These are phyloP conservation scores for Anthoscopus minutus DNA, from an alignment of 2,113 vertebrate genomes.

Conservation along the genomic window DNA sequence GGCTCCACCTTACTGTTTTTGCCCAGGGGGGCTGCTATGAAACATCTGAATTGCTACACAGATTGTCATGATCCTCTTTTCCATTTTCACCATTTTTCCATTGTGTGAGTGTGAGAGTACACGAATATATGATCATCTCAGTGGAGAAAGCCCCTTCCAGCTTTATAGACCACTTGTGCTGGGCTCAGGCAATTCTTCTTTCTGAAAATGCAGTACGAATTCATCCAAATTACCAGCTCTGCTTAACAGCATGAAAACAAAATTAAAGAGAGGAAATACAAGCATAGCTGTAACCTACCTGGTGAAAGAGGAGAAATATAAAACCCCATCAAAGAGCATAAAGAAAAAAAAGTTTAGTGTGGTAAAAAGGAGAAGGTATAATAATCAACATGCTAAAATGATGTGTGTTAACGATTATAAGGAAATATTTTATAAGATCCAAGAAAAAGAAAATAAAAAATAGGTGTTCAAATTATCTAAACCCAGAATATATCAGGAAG, in stretches of 20 bases:
- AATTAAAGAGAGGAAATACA: background rate
- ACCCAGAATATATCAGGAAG: background rate
- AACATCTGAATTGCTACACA: background rate
- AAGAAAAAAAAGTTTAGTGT: background rate
- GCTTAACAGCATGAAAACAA: background rate
- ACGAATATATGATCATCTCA: accelerated
- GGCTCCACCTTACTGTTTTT: background rate
- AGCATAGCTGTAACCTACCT: background rate
- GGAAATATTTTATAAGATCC: background rate
- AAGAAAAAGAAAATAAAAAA: background rate
- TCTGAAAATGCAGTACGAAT: background rate
- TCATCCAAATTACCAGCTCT: background rate
- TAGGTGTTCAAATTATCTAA: background rate
- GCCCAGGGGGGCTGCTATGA: background rate
- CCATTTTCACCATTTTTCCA: background rate
- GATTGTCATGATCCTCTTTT: background rate
- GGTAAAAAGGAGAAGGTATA: background rate
- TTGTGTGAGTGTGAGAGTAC: background rate
- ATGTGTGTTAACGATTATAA: background rate
- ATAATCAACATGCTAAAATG: background rate
- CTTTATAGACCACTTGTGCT: background rate
- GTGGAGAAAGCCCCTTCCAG: background rate
- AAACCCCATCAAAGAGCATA: background rate
- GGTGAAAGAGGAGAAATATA: background rate
- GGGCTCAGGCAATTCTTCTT: background rate